Percentiles rank a stretch among this genome's conserved stretches.
Evolutionary conservation across 2,888 invertebrate genomes (phyloP).

Genomic region (Pandemis cinnamomeana): DNA sequence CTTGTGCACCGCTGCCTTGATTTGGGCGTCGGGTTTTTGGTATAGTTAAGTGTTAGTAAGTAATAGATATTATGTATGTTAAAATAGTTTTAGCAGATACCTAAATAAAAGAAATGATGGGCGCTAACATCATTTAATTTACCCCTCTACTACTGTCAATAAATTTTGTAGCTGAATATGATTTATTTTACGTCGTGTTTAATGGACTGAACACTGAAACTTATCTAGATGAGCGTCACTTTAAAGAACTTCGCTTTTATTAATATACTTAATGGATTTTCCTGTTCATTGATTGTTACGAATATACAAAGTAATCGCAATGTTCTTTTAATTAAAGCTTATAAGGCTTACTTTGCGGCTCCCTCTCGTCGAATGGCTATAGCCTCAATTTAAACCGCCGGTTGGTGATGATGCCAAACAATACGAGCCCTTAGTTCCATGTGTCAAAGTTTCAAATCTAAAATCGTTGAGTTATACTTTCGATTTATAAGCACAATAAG

Average conservation of each 20-base stretch:
- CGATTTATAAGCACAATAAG: slow-evolving; percentile 18
- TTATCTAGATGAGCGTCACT: too few relatives aligned
- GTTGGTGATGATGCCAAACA: slow-evolving; percentile 41
- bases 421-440: slow-evolving; percentile 40
- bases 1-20: too few relatives aligned
- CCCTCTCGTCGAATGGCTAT: slow-evolving; percentile 47
- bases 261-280: slow-evolving; percentile 44
- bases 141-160: too few relatives aligned
- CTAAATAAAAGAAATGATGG: too few relatives aligned
- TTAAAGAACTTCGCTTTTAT: neutral
- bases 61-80: too few relatives aligned
- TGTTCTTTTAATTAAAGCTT: slow-evolving; percentile 74
- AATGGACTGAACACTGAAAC: too few relatives aligned
- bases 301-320: slow-evolving; percentile 72
- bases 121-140: too few relatives aligned
- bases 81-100: too few relatives aligned
- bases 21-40: too few relatives aligned
- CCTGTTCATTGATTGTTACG: slow-evolving; percentile 64
- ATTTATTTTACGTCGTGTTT: too few relatives aligned
- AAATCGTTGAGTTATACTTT: slow-evolving; percentile 4
- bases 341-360: slow-evolving; percentile 67
- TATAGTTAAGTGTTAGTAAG: too few relatives aligned
- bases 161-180: too few relatives aligned
- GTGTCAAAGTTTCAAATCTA: slow-evolving; percentile 30
- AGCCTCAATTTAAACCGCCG: slow-evolving; percentile 47